phyloP scores from a whole-genome alignment of 2,888 invertebrate genomes.

The Apodemia hepburni region DNA sequence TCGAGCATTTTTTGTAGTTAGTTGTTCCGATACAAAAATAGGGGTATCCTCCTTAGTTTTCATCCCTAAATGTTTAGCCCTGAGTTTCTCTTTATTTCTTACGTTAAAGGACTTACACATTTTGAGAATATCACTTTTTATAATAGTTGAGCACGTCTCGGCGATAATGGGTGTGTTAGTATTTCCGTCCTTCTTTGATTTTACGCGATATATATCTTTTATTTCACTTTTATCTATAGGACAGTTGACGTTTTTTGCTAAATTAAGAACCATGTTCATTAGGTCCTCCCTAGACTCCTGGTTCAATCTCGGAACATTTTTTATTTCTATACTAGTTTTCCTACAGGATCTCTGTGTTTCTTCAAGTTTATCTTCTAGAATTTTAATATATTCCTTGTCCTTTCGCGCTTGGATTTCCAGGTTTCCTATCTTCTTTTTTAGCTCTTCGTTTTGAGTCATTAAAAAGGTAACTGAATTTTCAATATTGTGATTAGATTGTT shows the following conservation, averaged over 20 bases:
- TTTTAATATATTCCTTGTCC: background rate
- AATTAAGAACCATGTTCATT: conserved; percentile 17
- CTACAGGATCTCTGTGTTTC: conserved; percentile 1
- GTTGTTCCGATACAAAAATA: no score
- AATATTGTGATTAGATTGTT: background rate
- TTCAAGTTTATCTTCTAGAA: background rate
- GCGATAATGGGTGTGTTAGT: conserved; percentile 26
- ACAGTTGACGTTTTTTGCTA: conserved; percentile 22
- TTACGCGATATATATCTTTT: background rate
- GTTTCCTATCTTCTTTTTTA: conserved; percentile 1
- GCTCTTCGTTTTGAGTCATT: background rate
- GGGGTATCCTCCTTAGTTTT: conserved; percentile 3
- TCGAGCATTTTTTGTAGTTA: no score
- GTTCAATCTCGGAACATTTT: conserved; percentile 25
- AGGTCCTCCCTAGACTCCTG: conserved; percentile 22
- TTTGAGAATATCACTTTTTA: conserved; percentile 26
- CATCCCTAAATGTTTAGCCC: conserved; percentile 23
- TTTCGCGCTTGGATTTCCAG: background rate
- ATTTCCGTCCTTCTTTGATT: background rate
- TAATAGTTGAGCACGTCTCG: conserved; percentile 26
- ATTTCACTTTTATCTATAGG: background rate
- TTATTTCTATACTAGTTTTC: conserved; percentile 24
- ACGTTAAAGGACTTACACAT: conserved; percentile 19
- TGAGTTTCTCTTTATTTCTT: background rate
- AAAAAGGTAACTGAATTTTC: background rate